Conservation (phyloP, 2,797 vertebrate species). For the Tragelaphus eurycerus region DNA sequence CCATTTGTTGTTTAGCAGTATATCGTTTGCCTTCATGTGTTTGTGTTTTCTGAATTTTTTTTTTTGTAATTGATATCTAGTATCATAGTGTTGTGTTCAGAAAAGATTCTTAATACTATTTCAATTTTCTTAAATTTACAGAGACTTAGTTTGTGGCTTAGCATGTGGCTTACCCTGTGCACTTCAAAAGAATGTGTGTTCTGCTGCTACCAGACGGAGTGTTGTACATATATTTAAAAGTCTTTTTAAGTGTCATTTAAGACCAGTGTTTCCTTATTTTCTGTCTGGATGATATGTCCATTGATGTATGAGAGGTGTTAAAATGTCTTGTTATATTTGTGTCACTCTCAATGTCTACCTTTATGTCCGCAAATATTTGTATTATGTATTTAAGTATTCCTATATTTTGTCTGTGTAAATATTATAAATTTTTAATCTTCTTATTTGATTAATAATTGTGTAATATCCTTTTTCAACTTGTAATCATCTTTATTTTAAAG, state of each 20-base stretch:
- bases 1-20: background rate
- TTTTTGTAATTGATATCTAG: background rate
- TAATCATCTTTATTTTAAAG: background rate
- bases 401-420: background rate
- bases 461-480: background rate
- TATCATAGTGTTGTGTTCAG: background rate
- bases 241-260: background rate
- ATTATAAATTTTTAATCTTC: background rate
- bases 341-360: background rate
- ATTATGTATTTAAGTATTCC: background rate
- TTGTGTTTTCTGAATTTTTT: background rate
- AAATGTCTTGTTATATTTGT: background rate
- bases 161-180: background rate
- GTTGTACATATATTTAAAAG: background rate
- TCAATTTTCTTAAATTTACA: no score
- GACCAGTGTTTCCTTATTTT: background rate
- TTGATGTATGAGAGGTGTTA: background rate
- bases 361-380: background rate
- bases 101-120: background rate
- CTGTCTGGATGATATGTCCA: background rate
- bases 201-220: background rate
- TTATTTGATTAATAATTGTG: background rate
- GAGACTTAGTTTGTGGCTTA: background rate
- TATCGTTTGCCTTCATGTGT: background rate
- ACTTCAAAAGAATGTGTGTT: background rate